Base-by-base conservation (phyloP, 2,888 invertebrate species). In the Parelbella ahira region DNA sequence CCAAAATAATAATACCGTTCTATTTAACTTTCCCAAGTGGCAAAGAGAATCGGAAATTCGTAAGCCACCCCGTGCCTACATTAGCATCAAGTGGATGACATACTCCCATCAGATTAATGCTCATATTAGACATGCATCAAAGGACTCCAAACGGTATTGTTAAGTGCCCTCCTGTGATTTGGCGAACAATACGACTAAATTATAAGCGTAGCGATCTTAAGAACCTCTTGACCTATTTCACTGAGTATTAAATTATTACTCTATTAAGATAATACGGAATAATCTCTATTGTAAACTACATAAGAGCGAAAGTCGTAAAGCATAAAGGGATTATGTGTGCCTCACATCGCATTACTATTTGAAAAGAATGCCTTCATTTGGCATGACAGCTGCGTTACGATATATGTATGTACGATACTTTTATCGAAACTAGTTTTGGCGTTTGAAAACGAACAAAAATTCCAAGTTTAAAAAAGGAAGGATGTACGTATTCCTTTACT, bases 91-190 rank as follows among this genome's bases (percentile, higher is more conserved):
- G 81, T 78, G 77, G 74, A 81, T 82, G 84, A 77, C 81, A 82
- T 73, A 75, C 75, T 71, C 73, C 66, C 72, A 63, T 68, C 64
- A 68, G 73, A 77, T 84, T 84, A 84, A 80, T 77, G 59, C 59
- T 68, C 76, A 71, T 72, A 78, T 83, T 83, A 84, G 68, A 59
- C 71, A 84, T 79, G 81, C 84, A 79, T 86, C 84, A 87, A 87
- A 83, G 82, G 72, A 60, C 60, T 56, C 56, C 59, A 60, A 75
- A 66, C 60, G 63, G 61, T 56, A 73, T 68, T 67, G 68, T 72
- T 54, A 56, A 76, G 72, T 58, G 59, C 68, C 63, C 72, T 68
- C 58, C 59, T 61, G 57, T 63, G 79, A 76, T 75, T 79, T 65
- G 58, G 48, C 55, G 67, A 83, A 86, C 84, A 86, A 86, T 84